These are phyloP conservation scores for Leptinotarsa rubiginosa DNA, from an alignment of 2,888 invertebrate species.

Conservation along the genomic window DNA sequence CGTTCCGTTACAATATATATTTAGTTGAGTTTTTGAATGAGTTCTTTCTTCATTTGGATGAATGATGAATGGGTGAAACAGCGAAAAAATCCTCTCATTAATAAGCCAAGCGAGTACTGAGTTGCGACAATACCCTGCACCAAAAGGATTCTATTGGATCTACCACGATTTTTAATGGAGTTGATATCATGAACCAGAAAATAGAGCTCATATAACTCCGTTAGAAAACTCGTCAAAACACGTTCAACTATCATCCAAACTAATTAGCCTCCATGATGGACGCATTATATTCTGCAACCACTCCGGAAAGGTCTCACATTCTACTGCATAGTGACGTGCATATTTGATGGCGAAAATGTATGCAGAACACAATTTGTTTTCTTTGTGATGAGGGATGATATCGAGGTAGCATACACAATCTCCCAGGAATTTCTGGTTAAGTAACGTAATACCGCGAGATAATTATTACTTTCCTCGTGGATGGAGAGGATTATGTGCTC, in stretches of 20 bases:
- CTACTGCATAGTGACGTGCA: constrained; percentile 25
- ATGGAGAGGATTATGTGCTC: constrained; percentile 16
- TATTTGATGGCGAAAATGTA: constrained; percentile 24
- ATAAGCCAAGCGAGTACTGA: no score
- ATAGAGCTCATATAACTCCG: no score
- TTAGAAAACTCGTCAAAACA: no score
- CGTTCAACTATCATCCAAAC: background rate
- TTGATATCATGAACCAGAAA: no score
- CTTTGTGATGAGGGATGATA: constrained; percentile 37
- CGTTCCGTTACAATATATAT: no score
- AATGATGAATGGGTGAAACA: no score
- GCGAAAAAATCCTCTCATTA: no score
- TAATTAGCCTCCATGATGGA: background rate
- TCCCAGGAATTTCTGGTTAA: constrained; percentile 37
- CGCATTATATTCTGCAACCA: background rate
- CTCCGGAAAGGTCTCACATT: constrained; percentile 3
- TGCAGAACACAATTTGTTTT: constrained; percentile 40
- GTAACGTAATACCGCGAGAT: constrained; percentile 37
- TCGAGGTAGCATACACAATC: constrained; percentile 32
- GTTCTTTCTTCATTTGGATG: no score
- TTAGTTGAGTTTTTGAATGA: no score
- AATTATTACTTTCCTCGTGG: constrained; percentile 35
- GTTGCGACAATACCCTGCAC: no score
- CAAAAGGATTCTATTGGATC: no score
- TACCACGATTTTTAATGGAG: no score